These are phyloP conservation scores for Trinorchestia longiramus DNA, from an alignment of 1,140 invertebrate genomes.

Conservation along the genomic window DNA sequence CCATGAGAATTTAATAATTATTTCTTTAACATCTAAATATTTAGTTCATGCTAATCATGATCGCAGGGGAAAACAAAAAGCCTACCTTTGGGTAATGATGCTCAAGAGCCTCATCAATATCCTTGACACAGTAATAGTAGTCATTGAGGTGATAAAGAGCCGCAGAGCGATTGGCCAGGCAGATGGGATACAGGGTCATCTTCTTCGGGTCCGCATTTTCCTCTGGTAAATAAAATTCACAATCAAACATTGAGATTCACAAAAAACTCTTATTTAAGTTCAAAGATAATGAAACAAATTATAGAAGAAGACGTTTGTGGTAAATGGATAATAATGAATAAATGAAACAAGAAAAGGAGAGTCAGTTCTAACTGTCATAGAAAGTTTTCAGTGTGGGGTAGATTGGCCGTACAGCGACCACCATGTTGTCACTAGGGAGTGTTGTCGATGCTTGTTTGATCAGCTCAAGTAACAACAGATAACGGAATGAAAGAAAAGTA, in stretches of 20 bases:
- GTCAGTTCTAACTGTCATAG: too few species aligned
- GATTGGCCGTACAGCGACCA: too few species aligned
- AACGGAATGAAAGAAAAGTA: too few species aligned
- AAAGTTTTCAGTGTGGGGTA: too few species aligned
- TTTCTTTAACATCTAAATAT: too few species aligned
- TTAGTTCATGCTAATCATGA: too few species aligned
- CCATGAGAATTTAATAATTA: too few species aligned
- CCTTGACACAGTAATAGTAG: constrained; percentile 77
- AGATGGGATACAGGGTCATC: constrained; percentile 73
- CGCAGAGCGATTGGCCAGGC: constrained; percentile 89
- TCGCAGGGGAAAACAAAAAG: too few species aligned
- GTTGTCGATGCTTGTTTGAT: too few species aligned
- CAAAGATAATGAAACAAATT: neutral
- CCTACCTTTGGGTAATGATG: constrained; percentile 77
- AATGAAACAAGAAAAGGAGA: too few species aligned
- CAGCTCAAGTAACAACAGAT: too few species aligned
- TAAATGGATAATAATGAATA: neutral
- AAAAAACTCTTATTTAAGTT: constrained; percentile 70
- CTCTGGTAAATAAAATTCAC: constrained; percentile 53
- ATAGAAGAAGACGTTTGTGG: neutral
- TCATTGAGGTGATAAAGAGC: constrained; percentile 83
- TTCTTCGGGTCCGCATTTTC: constrained; percentile 64
- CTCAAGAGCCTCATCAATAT: constrained; percentile 79
- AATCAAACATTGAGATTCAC: neutral
- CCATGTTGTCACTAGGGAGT: too few species aligned